phyloP scores from a whole-genome alignment of 92 coral and sea anemone species.

The Anthopleura xanthogrammica region DNA sequence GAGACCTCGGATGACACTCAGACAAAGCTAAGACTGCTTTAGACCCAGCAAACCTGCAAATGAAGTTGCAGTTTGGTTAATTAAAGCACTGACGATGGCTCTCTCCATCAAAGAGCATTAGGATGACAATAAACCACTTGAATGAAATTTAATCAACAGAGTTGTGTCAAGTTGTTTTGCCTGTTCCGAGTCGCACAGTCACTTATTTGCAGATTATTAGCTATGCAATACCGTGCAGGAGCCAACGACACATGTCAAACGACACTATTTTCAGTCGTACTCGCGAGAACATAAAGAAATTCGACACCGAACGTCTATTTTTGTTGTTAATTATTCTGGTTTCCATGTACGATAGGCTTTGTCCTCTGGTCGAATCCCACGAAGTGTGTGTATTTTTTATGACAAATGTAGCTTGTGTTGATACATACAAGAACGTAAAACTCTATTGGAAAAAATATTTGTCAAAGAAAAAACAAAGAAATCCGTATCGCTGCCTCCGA shows the following conservation, averaged over 20 bases:
- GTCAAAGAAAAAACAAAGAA: constrained; percentile 40
- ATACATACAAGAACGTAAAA: constrained; percentile 7
- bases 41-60: constrained; percentile 48
- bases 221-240: constrained; percentile 50
- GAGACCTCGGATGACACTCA: constrained; percentile 47
- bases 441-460: constrained; percentile 16
- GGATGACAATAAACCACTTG: constrained; percentile 71
- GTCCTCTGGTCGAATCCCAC: constrained; percentile 12
- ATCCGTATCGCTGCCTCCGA: constrained; percentile 80
- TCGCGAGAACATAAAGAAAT: constrained; percentile 22
- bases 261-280: neutral
- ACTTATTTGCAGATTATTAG: constrained; percentile 68
- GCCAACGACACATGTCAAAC: constrained; percentile 27
- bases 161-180: constrained; percentile 68
- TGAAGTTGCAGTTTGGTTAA: constrained; percentile 70
- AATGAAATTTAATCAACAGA: constrained; percentile 76
- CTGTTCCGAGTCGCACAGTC: constrained; percentile 59
- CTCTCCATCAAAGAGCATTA: constrained; percentile 66
- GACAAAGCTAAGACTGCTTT: constrained; percentile 38
- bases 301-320: constrained; percentile 21
- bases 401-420: constrained; percentile 11
- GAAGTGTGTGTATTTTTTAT: constrained; percentile 2
- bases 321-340: constrained; percentile 26
- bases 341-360: constrained; percentile 26
- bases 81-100: constrained; percentile 52